Conservation (phyloP, 2,888 invertebrate genomes). For the Scelioninae gen. 1 region DNA sequence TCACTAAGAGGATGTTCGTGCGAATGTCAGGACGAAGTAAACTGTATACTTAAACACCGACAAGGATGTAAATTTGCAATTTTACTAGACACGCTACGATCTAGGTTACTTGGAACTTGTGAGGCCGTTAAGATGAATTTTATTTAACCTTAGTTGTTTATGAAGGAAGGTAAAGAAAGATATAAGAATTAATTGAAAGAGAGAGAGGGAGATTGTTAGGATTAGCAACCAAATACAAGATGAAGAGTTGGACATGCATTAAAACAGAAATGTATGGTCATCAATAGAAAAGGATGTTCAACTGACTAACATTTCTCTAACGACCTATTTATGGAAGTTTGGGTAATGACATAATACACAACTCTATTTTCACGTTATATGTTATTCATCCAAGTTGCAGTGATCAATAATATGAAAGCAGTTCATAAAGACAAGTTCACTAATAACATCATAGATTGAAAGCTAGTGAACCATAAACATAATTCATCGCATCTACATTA, state of each 20-base stretch:
- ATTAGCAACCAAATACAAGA: constrained; percentile 11
- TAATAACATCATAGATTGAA: constrained; percentile 29
- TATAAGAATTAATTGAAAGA: constrained; percentile 25
- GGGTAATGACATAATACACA: too few species aligned
- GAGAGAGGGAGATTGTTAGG: neutral
- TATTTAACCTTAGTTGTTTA: constrained; percentile 24
- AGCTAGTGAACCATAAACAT: constrained; percentile 26
- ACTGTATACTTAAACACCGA: constrained; percentile 13
- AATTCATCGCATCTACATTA: constrained; percentile 31
- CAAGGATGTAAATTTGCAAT: constrained; percentile 38
- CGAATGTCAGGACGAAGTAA: constrained; percentile 23
- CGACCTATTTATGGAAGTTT: too few species aligned
- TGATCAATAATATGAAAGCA: neutral
- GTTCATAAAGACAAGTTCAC: constrained; percentile 20
- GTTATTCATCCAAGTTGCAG: neutral
- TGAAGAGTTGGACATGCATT: neutral
- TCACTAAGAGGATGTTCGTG: constrained; percentile 4
- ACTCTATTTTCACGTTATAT: too few species aligned
- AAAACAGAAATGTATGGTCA: neutral
- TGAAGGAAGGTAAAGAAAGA: neutral
- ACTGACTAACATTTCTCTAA: too few species aligned
- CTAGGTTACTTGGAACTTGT: constrained; percentile 8
- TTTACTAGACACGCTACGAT: constrained; percentile 22
- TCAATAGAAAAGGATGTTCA: neutral
- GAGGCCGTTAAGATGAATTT: constrained; percentile 10